Evolutionary conservation across 2,113 vertebrate species (phyloP).

Genomic region (Elachura formosa): DNA sequence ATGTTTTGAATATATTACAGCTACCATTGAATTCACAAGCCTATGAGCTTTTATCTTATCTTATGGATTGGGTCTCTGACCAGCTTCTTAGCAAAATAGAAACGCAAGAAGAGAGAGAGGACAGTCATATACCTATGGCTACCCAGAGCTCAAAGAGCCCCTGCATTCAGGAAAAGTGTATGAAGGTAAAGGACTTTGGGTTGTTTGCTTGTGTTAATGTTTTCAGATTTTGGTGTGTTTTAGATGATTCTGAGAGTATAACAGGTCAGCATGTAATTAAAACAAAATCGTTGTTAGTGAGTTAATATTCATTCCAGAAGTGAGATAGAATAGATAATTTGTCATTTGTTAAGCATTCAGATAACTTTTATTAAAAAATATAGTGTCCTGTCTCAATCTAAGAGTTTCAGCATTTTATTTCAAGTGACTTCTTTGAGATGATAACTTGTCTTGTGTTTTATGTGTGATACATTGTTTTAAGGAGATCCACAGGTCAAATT

Average conservation of each 20-base stretch:
- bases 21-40: conserved; percentile 50
- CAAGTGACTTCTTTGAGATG: neutral
- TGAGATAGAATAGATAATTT: neutral
- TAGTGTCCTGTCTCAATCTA: neutral
- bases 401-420: neutral
- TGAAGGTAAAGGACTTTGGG: conserved; percentile 73
- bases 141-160: conserved; percentile 10
- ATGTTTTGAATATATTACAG: conserved; percentile 57
- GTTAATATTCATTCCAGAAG: neutral
- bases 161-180: conserved; percentile 75
- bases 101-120: conserved; percentile 33
- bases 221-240: neutral
- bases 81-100: conserved; percentile 65
- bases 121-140: neutral
- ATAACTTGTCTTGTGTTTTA: neutral
- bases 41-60: conserved; percentile 73
- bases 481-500: neutral
- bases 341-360: neutral
- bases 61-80: conserved; percentile 86
- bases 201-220: neutral
- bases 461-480: neutral
- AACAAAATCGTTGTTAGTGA: neutral
- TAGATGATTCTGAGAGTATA: neutral
- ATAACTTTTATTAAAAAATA: neutral
- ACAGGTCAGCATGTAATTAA: neutral